These are phyloP conservation scores for Emydura subglobosa DNA, from an alignment of 2,113 vertebrate species.

Conservation along the genomic window DNA sequence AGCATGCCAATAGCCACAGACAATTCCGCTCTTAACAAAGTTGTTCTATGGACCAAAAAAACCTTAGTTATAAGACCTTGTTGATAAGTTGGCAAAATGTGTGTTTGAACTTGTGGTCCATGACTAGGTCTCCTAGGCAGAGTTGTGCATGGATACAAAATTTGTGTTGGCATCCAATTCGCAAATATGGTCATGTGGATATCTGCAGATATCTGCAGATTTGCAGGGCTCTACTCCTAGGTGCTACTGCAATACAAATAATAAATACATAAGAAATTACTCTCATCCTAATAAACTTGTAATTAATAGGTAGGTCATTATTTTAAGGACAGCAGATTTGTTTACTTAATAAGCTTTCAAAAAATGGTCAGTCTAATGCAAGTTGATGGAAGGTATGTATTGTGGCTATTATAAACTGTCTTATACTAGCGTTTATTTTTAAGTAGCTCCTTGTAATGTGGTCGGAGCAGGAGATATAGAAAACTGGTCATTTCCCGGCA, in stretches of 20 bases:
- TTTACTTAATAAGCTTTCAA: background rate
- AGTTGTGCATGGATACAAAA: too few species aligned
- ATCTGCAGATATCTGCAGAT: too few species aligned
- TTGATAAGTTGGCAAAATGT: conserved; percentile 55
- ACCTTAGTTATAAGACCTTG: conserved; percentile 38
- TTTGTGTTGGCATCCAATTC: too few species aligned
- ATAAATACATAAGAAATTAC: background rate
- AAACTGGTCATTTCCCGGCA: conserved; percentile 83
- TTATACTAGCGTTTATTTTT: conserved; percentile 71
- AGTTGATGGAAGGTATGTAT: conserved; percentile 56
- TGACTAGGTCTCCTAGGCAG: background rate
- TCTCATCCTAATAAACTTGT: conserved; percentile 54
- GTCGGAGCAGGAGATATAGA: conserved; percentile 76
- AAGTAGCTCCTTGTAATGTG: conserved; percentile 73
- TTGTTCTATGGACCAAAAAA: conserved; percentile 22
- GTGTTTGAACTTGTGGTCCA: background rate
- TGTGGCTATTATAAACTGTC: conserved; percentile 65
- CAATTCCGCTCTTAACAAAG: conserved; percentile 19
- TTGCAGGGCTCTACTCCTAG: too few species aligned
- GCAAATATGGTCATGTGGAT: too few species aligned
- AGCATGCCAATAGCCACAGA: background rate
- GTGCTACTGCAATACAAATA: background rate
- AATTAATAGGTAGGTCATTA: conserved; percentile 2
- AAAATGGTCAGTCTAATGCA: conserved; percentile 48
- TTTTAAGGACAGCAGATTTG: conserved; percentile 29